These are phyloP conservation scores for Rafetus swinhoei DNA, from an alignment of 2,113 vertebrate genomes.

Conservation along the genomic window DNA sequence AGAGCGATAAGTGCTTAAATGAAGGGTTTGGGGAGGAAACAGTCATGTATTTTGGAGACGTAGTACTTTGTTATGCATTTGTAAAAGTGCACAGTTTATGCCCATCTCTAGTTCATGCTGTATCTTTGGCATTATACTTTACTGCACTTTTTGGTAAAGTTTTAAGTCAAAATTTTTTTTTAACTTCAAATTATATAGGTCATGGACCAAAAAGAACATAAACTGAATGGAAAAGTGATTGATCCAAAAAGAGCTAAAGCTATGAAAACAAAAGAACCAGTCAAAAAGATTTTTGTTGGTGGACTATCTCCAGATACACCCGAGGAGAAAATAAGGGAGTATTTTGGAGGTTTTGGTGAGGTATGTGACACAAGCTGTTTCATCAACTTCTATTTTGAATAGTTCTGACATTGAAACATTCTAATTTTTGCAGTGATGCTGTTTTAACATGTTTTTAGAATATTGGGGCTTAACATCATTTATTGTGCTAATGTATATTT, in stretches of 20 bases:
- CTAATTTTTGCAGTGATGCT: background rate
- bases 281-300: constrained; percentile 99
- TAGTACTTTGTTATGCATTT: background rate
- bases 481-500: background rate
- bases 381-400: background rate
- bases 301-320: constrained; percentile 98
- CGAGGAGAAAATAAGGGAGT: constrained; percentile 97
- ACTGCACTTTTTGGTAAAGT: background rate
- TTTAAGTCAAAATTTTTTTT: background rate
- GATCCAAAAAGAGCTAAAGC: constrained; percentile 99
- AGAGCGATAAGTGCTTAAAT: background rate
- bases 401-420: background rate
- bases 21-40: background rate
- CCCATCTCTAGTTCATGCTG: background rate
- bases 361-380: constrained; percentile 72
- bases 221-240: constrained; percentile 98
- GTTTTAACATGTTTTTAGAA: background rate
- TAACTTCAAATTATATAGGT: constrained; percentile 83
- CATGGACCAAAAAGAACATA: constrained; percentile 96
- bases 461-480: background rate
- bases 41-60: background rate
- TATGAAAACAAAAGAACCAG: constrained; percentile 98
- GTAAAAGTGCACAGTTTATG: background rate
- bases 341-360: constrained; percentile 96
- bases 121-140: background rate